phyloP scores from a whole-genome alignment of 2,888 invertebrate genomes.

The Pseudoips prasinana region DNA sequence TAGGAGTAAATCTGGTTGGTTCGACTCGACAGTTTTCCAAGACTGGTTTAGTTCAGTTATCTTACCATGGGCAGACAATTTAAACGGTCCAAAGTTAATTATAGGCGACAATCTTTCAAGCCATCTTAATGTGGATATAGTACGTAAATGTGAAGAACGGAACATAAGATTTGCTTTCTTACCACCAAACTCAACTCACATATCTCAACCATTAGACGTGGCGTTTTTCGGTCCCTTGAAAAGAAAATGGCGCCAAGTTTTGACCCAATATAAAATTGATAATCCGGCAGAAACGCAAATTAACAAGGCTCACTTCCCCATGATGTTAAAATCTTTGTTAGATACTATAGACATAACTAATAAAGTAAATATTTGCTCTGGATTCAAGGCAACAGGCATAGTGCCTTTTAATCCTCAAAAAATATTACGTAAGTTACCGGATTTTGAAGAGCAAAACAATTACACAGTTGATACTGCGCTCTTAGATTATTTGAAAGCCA shows the following conservation, averaged over 20 bases:
- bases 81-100: constrained; percentile 16
- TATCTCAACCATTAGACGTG: constrained; percentile 12
- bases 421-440: constrained; percentile 14
- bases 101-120: constrained; percentile 17
- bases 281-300: constrained; percentile 11
- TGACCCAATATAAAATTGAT: constrained; percentile 8
- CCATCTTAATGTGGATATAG: constrained; percentile 15
- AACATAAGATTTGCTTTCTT: constrained; percentile 12
- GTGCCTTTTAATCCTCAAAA: constrained; percentile 17
- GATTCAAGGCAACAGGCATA: constrained; percentile 17
- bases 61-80: constrained; percentile 18
- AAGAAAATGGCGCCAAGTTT: constrained; percentile 11
- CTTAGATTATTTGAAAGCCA: constrained; percentile 8
- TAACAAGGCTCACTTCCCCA: constrained; percentile 6
- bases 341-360: constrained; percentile 9
- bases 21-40: constrained; percentile 20
- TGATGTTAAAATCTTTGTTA: constrained; percentile 13
- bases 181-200: constrained; percentile 9
- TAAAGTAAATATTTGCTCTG: constrained; percentile 14
- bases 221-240: constrained; percentile 11
- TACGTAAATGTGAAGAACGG: constrained; percentile 5
- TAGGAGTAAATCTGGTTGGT: constrained; percentile 24
- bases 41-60: constrained; percentile 22
- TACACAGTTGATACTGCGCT: constrained; percentile 11
- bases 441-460: constrained; percentile 13